Evolutionary conservation across 1,140 invertebrate species (phyloP).

Genomic region (Acromyrmex echinatior): DNA sequence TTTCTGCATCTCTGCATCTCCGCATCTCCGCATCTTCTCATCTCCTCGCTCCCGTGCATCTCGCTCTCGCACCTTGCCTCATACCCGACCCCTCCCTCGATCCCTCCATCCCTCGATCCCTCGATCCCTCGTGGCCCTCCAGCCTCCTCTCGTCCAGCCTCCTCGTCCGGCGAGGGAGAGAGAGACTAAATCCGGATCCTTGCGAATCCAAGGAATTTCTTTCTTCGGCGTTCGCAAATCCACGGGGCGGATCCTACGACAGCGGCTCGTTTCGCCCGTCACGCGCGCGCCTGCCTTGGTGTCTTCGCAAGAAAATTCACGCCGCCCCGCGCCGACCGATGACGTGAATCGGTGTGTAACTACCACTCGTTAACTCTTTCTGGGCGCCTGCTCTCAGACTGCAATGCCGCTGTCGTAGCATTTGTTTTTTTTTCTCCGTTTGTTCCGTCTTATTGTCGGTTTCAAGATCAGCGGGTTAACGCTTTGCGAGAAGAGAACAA

Average conservation of each 20-base stretch:
- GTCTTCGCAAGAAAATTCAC: constrained; percentile 39
- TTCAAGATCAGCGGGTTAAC: neutral
- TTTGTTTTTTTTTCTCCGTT: neutral
- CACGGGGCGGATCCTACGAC: constrained; percentile 8
- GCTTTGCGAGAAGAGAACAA: neutral
- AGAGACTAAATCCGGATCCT: constrained; percentile 72
- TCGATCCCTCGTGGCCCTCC: neutral
- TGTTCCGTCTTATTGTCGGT: neutral
- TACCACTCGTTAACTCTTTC: constrained; percentile 23
- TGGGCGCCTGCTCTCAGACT: neutral
- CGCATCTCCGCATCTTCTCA: constrained; percentile 31
- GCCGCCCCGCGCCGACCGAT: constrained; percentile 22
- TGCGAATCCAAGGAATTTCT: constrained; percentile 65
- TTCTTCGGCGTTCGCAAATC: constrained; percentile 59
- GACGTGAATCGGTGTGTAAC: constrained; percentile 40
- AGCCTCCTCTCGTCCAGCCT: neutral
- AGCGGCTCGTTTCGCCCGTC: constrained; percentile 46
- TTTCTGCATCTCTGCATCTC: constrained; percentile 51
- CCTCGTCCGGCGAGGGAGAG: neutral
- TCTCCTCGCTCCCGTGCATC: constrained; percentile 29
- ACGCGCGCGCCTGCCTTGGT: neutral
- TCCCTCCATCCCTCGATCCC: neutral
- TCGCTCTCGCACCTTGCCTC: neutral
- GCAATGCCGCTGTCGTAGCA: neutral
- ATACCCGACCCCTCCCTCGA: neutral